Evolutionary conservation across 2,797 vertebrate genomes (phyloP).

Genomic region (Chromis chromis): DNA sequence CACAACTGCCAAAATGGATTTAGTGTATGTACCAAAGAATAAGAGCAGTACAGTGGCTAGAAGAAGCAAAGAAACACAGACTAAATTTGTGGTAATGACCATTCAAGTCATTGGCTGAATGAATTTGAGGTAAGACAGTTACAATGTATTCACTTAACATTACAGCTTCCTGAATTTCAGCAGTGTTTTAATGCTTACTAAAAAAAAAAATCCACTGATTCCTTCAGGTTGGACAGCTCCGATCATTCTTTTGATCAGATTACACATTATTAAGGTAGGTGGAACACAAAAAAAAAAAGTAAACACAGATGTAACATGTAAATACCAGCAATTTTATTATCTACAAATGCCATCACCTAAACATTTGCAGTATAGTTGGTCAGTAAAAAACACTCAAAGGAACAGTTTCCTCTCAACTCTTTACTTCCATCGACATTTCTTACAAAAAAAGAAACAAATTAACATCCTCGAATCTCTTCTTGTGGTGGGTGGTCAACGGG

Average conservation of each 20-base stretch:
- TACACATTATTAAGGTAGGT: not conserved
- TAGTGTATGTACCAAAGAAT: slow-evolving; percentile 3
- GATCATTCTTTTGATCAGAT: not conserved
- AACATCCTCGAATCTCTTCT: slow-evolving; percentile 35
- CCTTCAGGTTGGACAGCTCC: not conserved
- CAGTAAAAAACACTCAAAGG: slow-evolving; percentile 21
- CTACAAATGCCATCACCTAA: not conserved
- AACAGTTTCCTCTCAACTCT: slow-evolving; percentile 53
- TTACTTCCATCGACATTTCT: slow-evolving; percentile 69
- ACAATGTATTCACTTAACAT: not conserved
- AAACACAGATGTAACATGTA: not conserved
- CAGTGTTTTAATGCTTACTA: not conserved
- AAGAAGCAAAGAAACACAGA: not conserved
- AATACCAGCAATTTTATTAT: not conserved
- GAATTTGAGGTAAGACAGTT: not conserved
- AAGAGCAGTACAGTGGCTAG: not conserved
- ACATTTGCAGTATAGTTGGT: not conserved
- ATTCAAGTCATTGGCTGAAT: not conserved
- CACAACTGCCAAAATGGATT: slow-evolving; percentile 4
- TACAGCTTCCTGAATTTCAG: not conserved
- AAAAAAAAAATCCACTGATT: slow-evolving; percentile 16
- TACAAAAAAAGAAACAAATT: slow-evolving; percentile 67
- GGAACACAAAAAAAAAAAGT: not conserved
- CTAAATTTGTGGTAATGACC: not conserved
- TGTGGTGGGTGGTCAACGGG: slow-evolving; percentile 24